Evolutionary conservation across 2,888 invertebrate species (phyloP).

Genomic region (Xestia c-nigrum): DNA sequence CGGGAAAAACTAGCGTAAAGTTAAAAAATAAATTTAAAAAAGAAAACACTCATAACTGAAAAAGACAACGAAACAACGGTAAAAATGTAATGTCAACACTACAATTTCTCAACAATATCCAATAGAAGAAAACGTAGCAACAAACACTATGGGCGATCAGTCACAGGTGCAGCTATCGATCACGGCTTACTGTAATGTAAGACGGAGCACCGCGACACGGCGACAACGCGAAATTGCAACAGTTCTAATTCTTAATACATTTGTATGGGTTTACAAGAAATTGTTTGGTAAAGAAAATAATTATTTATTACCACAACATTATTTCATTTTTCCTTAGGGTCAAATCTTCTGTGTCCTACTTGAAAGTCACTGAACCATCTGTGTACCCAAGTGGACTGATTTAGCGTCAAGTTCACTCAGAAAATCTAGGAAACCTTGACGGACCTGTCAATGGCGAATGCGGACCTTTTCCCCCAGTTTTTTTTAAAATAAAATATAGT

Average conservation of each 20-base stretch:
- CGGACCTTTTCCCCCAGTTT: too few species aligned
- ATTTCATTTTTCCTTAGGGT: neutral
- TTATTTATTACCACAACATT: neutral
- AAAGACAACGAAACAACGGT: neutral
- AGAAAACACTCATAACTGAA: neutral
- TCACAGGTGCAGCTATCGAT: constrained; percentile 67
- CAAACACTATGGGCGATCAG: constrained; percentile 54
- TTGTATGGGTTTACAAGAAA: constrained; percentile 1
- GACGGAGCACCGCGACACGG: constrained; percentile 46
- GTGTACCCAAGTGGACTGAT: neutral
- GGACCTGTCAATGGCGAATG: neutral
- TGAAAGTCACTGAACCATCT: neutral
- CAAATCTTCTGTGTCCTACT: neutral
- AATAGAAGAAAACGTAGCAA: constrained; percentile 22
- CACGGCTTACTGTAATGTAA: constrained; percentile 54
- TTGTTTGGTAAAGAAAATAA: neutral
- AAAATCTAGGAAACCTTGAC: neutral
- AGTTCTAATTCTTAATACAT: constrained; percentile 41
- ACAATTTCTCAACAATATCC: constrained; percentile 25
- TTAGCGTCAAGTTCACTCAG: neutral
- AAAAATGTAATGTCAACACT: neutral
- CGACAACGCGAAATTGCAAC: constrained; percentile 30
- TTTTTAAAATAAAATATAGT: too few species aligned
- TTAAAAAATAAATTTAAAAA: too few species aligned
- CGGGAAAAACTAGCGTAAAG: neutral